Evolutionary conservation across 2,797 vertebrate species (phyloP).

Genomic region (Eupleurogrammus muticus): DNA sequence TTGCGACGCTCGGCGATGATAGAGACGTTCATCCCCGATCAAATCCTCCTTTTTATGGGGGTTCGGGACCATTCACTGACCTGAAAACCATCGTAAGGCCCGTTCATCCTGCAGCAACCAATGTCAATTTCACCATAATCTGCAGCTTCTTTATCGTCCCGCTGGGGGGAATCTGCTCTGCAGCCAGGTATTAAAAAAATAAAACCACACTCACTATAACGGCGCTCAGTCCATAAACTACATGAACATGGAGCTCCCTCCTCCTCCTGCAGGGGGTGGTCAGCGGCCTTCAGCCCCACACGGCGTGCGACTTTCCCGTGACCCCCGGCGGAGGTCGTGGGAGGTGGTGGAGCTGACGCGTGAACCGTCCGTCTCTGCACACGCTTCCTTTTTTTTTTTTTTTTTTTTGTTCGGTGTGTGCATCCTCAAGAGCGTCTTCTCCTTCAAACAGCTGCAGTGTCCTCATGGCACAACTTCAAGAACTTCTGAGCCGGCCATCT

Average conservation of each 20-base stretch:
- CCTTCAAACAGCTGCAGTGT: slow-evolving; percentile 25
- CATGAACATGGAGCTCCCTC: no score
- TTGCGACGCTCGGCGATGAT: not conserved
- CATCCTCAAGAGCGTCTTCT: not conserved
- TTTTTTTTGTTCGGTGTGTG: not conserved
- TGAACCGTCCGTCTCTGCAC: not conserved
- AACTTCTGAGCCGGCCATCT: slow-evolving; percentile 6
- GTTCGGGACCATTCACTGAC: not conserved
- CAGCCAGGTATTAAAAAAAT: no score
- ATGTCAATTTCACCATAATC: not conserved
- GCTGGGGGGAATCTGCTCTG: no score
- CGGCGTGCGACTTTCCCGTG: no score
- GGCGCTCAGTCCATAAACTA: no score
- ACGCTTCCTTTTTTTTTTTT: not conserved
- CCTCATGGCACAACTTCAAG: not conserved
- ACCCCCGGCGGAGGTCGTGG: no score
- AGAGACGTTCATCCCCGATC: not conserved
- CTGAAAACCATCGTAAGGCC: not conserved
- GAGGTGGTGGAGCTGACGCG: no score
- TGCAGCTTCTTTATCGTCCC: not conserved
- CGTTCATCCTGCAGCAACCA: not conserved
- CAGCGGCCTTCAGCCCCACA: no score
- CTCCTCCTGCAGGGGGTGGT: no score
- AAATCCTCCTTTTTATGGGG: not conserved
- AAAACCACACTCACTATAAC: no score